Percentiles rank a stretch among this genome's conserved stretches.
These are phyloP conservation scores for Microplitis mediator DNA, from an alignment of 1,140 invertebrate genomes.

Conservation along the genomic window DNA sequence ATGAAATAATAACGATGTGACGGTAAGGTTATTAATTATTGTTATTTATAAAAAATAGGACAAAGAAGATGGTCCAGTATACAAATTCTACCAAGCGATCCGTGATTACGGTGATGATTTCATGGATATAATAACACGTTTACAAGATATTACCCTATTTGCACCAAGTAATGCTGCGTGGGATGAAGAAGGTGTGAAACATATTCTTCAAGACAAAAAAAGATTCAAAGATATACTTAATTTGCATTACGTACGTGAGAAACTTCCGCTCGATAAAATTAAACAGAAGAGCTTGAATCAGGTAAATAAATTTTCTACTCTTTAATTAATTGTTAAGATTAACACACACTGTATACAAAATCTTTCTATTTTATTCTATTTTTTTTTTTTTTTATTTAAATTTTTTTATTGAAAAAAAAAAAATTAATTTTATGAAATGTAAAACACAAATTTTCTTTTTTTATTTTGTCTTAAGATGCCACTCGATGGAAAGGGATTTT, in stretches of 20 bases:
- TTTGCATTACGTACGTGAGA: slow-evolving; percentile 77
- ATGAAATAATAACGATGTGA: too few relatives aligned
- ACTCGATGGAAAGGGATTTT: slow-evolving; percentile 35
- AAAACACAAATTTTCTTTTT: slow-evolving; percentile 27
- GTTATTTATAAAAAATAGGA: slow-evolving; percentile 59
- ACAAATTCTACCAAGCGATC: slow-evolving; percentile 81
- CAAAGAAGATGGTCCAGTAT: slow-evolving; percentile 81
- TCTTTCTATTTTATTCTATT: slow-evolving; percentile 23
- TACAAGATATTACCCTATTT: slow-evolving; percentile 81
- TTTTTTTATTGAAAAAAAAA: neutral
- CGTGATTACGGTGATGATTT: slow-evolving; percentile 77
- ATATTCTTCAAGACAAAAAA: slow-evolving; percentile 72
- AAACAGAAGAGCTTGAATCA: slow-evolving; percentile 71
- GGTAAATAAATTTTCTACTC: slow-evolving; percentile 60
- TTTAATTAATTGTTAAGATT: neutral
- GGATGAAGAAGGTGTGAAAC: slow-evolving; percentile 70
- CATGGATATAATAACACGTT: slow-evolving; percentile 71
- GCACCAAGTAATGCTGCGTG: slow-evolving; percentile 88
- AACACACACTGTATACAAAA: neutral
- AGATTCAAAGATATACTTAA: slow-evolving; percentile 77
- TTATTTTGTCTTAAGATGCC: slow-evolving; percentile 35
- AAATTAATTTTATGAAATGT: neutral
- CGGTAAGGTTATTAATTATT: too few relatives aligned
- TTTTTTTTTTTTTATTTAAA: slow-evolving; percentile 2
- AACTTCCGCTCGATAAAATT: slow-evolving; percentile 78